Evolutionary conservation across 2,797 vertebrate genomes (phyloP).

Genomic region (Chelmon rostratus): DNA sequence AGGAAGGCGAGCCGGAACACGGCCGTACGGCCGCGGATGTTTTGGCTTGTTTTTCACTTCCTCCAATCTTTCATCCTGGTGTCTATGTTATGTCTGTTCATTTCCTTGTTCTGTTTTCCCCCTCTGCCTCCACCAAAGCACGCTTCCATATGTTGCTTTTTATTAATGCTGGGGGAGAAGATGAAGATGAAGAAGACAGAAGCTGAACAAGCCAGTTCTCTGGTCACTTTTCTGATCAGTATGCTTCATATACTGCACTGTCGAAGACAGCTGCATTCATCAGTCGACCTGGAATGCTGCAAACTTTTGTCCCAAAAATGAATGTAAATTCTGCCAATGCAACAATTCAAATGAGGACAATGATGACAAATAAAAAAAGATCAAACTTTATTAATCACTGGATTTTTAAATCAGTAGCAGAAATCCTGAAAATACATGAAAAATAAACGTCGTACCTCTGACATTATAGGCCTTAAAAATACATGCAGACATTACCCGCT

Average conservation of each 20-base stretch:
- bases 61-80: constrained; percentile 46
- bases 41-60: constrained; percentile 50
- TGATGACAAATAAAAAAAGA: no score
- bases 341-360: background rate
- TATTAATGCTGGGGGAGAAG: constrained; percentile 33
- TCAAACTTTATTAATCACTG: background rate
- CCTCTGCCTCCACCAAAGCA: constrained; percentile 5
- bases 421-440: no score
- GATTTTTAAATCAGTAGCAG: no score
- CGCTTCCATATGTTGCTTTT: constrained; percentile 35
- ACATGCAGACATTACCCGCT: background rate
- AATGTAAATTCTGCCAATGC: background rate
- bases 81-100: constrained; percentile 50
- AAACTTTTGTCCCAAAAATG: background rate
- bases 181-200: constrained; percentile 18
- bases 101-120: constrained; percentile 40
- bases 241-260: background rate
- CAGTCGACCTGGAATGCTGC: background rate
- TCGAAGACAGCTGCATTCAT: background rate
- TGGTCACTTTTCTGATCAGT: background rate
- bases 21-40: constrained; percentile 20
- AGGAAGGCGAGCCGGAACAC: constrained; percentile 46
- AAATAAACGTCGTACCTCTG: no score
- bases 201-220: background rate
- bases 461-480: background rate